Conservation (phyloP, 2,888 invertebrate species). For the Ormyrus thymus region DNA sequence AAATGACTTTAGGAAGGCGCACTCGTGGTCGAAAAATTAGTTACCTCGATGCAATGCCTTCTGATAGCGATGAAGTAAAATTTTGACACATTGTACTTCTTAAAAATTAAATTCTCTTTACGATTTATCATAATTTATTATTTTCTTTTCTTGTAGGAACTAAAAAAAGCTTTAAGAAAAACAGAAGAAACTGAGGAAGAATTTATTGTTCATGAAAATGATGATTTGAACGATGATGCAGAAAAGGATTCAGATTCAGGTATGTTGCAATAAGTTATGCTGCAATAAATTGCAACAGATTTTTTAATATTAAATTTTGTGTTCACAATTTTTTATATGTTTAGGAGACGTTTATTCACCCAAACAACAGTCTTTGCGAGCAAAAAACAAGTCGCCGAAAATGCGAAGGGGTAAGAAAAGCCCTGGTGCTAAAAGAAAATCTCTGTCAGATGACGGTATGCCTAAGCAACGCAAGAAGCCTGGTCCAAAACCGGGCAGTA, state of each 20-base stretch:
- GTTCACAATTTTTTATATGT: constrained; percentile 22
- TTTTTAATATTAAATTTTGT: too few relatives aligned
- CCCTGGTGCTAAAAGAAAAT: constrained; percentile 66
- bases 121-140: background rate
- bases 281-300: too few relatives aligned
- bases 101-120: background rate
- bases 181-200: constrained; percentile 77
- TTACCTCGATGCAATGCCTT: constrained; percentile 85
- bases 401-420: constrained; percentile 65
- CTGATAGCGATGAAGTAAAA: constrained; percentile 84
- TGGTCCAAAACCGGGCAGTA: constrained; percentile 73
- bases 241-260: constrained; percentile 74
- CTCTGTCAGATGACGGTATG: constrained; percentile 65
- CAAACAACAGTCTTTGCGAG: constrained; percentile 66
- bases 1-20: constrained; percentile 80
- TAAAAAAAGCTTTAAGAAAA: constrained; percentile 73
- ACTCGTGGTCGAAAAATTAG: constrained; percentile 85
- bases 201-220: constrained; percentile 76
- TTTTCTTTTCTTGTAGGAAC: constrained; percentile 67
- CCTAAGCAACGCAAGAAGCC: constrained; percentile 72
- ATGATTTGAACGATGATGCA: constrained; percentile 73
- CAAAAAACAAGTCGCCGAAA: constrained; percentile 67
- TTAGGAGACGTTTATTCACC: constrained; percentile 72
- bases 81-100: constrained; percentile 50
- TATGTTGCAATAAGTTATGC: constrained; percentile 54